These are phyloP conservation scores for Mycteria americana DNA, from an alignment of 2,797 vertebrate species.

Conservation along the genomic window DNA sequence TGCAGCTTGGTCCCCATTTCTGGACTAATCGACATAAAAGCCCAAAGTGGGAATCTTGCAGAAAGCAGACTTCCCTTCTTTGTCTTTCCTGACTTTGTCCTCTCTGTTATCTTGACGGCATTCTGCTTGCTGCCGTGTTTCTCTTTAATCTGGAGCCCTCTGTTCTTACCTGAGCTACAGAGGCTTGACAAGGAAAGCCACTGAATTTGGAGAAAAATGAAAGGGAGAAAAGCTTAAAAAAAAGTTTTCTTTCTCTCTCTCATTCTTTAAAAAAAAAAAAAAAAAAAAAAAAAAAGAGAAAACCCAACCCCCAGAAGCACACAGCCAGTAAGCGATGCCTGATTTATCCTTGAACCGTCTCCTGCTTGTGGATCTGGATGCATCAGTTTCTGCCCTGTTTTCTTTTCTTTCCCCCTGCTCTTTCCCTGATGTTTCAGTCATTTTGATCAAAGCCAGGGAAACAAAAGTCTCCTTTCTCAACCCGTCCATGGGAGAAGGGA, in stretches of 20 bases:
- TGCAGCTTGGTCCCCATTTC: neutral
- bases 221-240: slow-evolving; percentile 34
- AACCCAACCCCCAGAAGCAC: neutral
- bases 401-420: neutral
- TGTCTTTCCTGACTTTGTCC: slow-evolving; percentile 5
- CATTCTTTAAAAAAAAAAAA: neutral
- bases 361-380: neutral
- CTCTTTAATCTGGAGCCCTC: slow-evolving; percentile 56
- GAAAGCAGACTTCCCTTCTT: slow-evolving; percentile 21
- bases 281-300: neutral
- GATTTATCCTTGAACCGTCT: slow-evolving; percentile 47
- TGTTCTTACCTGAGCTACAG: slow-evolving; percentile 52
- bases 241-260: slow-evolving; percentile 8
- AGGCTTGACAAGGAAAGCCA: slow-evolving; percentile 21
- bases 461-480: neutral
- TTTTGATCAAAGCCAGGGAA: slow-evolving; percentile 34
- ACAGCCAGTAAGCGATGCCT: neutral
- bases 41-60: neutral
- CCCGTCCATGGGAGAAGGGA: neutral
- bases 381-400: neutral
- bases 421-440: neutral
- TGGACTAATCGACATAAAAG: neutral
- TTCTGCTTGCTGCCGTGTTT: slow-evolving; percentile 39
- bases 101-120: neutral
- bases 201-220: slow-evolving; percentile 9